Evolutionary conservation across 2,797 vertebrate genomes (phyloP).

Genomic region (Psittacula derbiana): DNA sequence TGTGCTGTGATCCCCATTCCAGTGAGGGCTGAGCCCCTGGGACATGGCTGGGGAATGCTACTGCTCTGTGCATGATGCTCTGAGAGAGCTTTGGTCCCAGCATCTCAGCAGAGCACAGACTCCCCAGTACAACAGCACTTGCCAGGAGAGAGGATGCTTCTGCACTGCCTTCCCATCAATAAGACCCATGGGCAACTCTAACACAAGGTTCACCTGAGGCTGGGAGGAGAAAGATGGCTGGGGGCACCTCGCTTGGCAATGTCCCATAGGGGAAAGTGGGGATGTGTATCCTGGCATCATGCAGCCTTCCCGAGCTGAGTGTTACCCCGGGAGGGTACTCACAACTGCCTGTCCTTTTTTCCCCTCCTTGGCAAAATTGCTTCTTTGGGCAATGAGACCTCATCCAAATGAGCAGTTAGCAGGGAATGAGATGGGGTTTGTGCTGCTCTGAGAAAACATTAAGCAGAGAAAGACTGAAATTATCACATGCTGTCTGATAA

Average conservation of each 20-base stretch:
- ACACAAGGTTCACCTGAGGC: neutral
- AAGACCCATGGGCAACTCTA: fast-evolving
- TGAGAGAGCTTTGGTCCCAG: neutral
- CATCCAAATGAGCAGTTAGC: fast-evolving
- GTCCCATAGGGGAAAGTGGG: fast-evolving
- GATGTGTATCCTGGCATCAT: fast-evolving
- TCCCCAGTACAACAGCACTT: neutral
- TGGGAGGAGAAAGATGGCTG: neutral
- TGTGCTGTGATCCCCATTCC: neutral
- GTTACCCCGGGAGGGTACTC: neutral
- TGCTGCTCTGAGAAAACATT: neutral
- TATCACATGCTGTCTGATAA: neutral
- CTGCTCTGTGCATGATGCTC: neutral
- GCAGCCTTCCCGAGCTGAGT: neutral
- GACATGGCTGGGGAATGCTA: neutral
- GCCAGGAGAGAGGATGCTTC: neutral
- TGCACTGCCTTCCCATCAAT: neutral
- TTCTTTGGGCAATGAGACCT: neutral
- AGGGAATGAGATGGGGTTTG: neutral
- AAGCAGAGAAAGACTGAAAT: neutral
- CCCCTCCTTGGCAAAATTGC: neutral
- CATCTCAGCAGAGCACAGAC: neutral
- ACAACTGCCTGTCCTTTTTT: neutral
- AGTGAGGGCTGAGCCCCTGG: neutral
- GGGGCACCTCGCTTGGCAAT: neutral